These are phyloP conservation scores for Colletes latitarsis DNA, from an alignment of 1,140 invertebrate genomes.

Conservation along the genomic window DNA sequence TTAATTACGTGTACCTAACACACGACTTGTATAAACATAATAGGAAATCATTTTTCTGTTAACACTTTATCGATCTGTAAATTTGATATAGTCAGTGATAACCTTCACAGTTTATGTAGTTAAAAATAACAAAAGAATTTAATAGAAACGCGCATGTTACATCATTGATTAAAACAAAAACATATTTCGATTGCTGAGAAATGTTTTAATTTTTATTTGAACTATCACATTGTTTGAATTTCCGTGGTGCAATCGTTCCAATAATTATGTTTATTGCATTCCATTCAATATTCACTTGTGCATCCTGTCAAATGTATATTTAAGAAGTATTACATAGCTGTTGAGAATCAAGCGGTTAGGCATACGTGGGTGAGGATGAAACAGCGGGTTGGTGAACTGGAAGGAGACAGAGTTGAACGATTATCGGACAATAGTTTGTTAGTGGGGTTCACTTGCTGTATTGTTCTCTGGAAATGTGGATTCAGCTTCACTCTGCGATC, in stretches of 20 bases:
- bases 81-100: no score
- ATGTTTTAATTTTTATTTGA: neutral
- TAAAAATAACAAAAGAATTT: no score
- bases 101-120: no score
- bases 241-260: neutral
- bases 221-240: neutral
- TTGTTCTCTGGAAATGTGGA: conserved; percentile 77
- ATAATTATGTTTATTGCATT: conserved; percentile 6
- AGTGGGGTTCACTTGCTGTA: conserved; percentile 79
- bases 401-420: conserved; percentile 70
- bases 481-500: conserved; percentile 72
- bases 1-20: no score
- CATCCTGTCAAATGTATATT: neutral
- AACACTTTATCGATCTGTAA: no score
- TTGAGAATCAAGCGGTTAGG: conserved; percentile 37
- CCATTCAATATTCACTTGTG: neutral
- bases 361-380: conserved; percentile 30
- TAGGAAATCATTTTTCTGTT: no score
- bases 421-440: conserved; percentile 81
- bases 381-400: conserved; percentile 41
- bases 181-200: neutral
- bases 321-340: conserved; percentile 1
- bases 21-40: no score
- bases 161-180: neutral
- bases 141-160: neutral